Evolutionary conservation across 2,888 invertebrate species (phyloP).

Genomic region (Druceiella hillmani): DNA sequence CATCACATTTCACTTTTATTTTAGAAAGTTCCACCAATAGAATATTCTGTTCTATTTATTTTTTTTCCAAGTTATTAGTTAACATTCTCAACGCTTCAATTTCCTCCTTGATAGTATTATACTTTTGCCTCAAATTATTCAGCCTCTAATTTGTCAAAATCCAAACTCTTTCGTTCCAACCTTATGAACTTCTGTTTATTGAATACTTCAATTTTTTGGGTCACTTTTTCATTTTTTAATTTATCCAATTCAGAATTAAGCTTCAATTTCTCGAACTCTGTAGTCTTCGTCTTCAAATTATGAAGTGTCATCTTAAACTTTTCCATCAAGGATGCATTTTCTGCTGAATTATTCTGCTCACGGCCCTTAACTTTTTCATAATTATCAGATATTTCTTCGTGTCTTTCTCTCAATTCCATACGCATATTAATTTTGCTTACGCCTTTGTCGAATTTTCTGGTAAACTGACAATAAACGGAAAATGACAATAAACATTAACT

Average conservation of each 20-base stretch:
- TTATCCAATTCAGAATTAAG: constrained; percentile 41
- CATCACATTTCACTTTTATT: constrained; percentile 32
- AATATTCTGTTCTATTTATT: constrained; percentile 41
- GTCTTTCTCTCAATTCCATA: constrained; percentile 47
- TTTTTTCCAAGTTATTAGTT: constrained; percentile 39
- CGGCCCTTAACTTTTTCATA: constrained; percentile 47
- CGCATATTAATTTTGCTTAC: no score
- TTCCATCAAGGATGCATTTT: constrained; percentile 37
- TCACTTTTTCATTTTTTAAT: constrained; percentile 41
- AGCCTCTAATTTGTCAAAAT: constrained; percentile 36
- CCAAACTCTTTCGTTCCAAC: constrained; percentile 37
- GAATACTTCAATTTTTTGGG: constrained; percentile 37
- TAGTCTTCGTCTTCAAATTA: constrained; percentile 36
- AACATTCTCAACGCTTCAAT: constrained; percentile 40
- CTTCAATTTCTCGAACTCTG: constrained; percentile 37
- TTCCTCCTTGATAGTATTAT: constrained; percentile 41
- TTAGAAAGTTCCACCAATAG: constrained; percentile 40
- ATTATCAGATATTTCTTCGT: constrained; percentile 47
- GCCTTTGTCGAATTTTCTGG: no score
- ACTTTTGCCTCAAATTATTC: constrained; percentile 37
- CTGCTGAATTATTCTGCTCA: constrained; percentile 32
- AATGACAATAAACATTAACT: no score
- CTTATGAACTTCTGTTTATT: constrained; percentile 38
- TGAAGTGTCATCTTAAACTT: constrained; percentile 35
- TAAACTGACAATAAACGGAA: no score